These are phyloP conservation scores for Xiphophorus hellerii DNA, from an alignment of 2,113 vertebrate genomes.

Conservation along the genomic window DNA sequence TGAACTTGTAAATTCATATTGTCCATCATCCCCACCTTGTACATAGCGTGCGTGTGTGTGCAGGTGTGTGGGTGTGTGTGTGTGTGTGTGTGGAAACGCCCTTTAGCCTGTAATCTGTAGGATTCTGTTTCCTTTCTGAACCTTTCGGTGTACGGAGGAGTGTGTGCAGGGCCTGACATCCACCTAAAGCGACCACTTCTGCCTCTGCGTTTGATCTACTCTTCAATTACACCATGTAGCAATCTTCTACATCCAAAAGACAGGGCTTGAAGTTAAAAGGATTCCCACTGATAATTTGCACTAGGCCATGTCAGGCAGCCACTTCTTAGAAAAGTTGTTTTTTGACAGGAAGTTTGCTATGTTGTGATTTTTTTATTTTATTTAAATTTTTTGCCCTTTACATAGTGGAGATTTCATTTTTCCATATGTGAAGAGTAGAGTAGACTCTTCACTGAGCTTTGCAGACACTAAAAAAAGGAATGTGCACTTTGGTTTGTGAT, in stretches of 20 bases:
- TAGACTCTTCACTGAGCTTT: slow-evolving; percentile 3
- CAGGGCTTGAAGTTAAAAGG: slow-evolving; percentile 71
- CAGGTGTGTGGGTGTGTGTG: too few species aligned
- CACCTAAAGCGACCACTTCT: slow-evolving; percentile 55
- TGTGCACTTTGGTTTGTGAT: slow-evolving; percentile 35
- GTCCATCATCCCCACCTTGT: slow-evolving; percentile 2
- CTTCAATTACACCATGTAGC: slow-evolving; percentile 75
- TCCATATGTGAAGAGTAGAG: slow-evolving; percentile 20
- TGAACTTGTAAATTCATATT: neutral
- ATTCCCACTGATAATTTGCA: slow-evolving; percentile 63
- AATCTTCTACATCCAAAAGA: slow-evolving; percentile 72
- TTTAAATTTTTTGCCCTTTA: slow-evolving; percentile 15
- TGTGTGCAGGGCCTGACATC: slow-evolving; percentile 40
- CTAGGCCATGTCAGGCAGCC: slow-evolving; percentile 21
- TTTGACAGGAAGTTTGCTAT: slow-evolving; percentile 32
- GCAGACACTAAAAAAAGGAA: neutral
- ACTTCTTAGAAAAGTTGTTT: slow-evolving; percentile 29
- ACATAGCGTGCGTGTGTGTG: slow-evolving; percentile 5
- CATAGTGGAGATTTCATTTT: slow-evolving; percentile 32
- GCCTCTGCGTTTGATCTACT: slow-evolving; percentile 71
- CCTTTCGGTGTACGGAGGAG: slow-evolving; percentile 29
- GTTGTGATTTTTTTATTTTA: slow-evolving; percentile 12
- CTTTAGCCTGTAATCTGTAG: slow-evolving; percentile 61
- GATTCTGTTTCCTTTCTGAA: slow-evolving; percentile 44
- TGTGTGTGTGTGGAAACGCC: slow-evolving; percentile 33